Conservation (phyloP, 2,797 vertebrate genomes). For the Adelosebastes latens region DNA sequence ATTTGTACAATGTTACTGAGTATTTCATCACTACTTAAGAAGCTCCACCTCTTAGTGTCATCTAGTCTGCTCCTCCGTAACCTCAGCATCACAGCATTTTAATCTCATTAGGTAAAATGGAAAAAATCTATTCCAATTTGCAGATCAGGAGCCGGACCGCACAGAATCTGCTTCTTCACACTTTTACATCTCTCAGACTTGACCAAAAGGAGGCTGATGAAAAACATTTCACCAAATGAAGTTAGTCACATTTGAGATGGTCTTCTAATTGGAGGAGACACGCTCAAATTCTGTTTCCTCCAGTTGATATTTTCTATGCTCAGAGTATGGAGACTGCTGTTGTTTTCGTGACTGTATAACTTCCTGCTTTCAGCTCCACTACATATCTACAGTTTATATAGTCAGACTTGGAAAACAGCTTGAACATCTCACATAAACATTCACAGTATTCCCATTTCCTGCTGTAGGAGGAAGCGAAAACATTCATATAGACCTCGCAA, state of each 20-base stretch:
- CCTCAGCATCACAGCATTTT: constrained; percentile 40
- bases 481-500: constrained; percentile 23
- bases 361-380: constrained; percentile 35
- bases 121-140: constrained; percentile 40
- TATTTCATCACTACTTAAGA: constrained; percentile 66
- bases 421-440: constrained; percentile 14
- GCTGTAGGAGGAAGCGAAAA: constrained; percentile 28
- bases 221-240: constrained; percentile 28
- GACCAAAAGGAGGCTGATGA: constrained; percentile 12
- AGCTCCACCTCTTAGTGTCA: constrained; percentile 51
- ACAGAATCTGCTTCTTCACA: constrained; percentile 11
- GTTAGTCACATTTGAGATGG: constrained; percentile 3
- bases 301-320: neutral
- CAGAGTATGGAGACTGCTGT: neutral
- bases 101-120: constrained; percentile 58
- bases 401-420: constrained; percentile 25
- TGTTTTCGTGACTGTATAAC: constrained; percentile 21
- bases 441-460: constrained; percentile 30
- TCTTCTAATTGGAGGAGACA: constrained; percentile 27
- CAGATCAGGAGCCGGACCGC: constrained; percentile 34
- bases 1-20: constrained; percentile 53
- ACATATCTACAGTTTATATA: constrained; percentile 22
- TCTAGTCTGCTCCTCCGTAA: constrained; percentile 34
- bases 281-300: constrained; percentile 15
- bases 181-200: neutral